Evolutionary conservation across 1,140 invertebrate genomes (phyloP), one percentile per base, ranked within the genome.

Genomic region (Drosophila fuyamai): DNA sequence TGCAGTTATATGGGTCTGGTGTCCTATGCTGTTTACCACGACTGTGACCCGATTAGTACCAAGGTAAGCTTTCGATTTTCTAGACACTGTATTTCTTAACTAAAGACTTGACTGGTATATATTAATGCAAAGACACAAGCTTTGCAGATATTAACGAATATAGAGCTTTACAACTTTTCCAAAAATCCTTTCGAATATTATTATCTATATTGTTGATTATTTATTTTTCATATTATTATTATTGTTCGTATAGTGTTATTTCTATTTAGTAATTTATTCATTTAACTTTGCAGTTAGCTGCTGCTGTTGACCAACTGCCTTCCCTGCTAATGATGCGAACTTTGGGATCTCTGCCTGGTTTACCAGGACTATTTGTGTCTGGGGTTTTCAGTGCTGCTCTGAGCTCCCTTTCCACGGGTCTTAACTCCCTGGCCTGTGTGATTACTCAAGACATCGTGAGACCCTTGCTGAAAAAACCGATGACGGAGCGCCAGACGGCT

Each of bases 351-450:
- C 93, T 95, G 38, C 95, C 95, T 0, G 97, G 96, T 3, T 79
- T 98, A 47, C 95, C 96, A 0, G 97, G 97, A 56, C 93, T 97
- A 0, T 97, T 97, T 90, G 95, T 97, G 0, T 96, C 97, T 36
- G 96, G 96, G 32, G 95, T 98, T 18, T 97, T 97, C 79, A 97
- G 96, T 91, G 97, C 97, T 27, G 96, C 96, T 16, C 92, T 98
- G 13, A 98, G 97, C 92, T 98, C 98, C 0, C 93, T 98, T 9
- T 98, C 97, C 5, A 98, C 97, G 13, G 97, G 97, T 35, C 93
- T 98, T 9, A 99, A 98, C 83, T 97, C 97, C 1, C 95, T 98
- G 94, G 96, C 97, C 0, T 97, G 98, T 48, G 96, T 98, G n/a
- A 96, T 98, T 58, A 93, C 98, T 7, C 95, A 98, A 82, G 97